Conservation (phyloP, 2,888 invertebrate species). For the Idaea straminata region DNA sequence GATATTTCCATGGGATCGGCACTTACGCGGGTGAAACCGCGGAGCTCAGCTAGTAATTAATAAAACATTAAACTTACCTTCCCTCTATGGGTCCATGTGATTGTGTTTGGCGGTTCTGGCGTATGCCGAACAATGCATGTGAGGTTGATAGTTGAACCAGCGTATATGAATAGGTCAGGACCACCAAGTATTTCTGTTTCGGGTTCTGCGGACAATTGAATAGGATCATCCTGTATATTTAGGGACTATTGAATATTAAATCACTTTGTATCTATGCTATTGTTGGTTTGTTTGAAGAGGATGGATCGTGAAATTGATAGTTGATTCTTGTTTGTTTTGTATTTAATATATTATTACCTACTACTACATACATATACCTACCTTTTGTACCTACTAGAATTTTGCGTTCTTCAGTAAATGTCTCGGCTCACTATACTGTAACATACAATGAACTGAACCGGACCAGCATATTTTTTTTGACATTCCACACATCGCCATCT, state of each 20-base stretch:
- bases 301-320: background rate
- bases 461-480: too few relatives aligned
- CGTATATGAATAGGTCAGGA: constrained; percentile 90
- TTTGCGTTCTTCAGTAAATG: too few relatives aligned
- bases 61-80: constrained; percentile 70
- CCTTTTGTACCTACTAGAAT: too few relatives aligned
- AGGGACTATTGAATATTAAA: background rate
- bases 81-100: constrained; percentile 91
- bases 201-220: constrained; percentile 81
- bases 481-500: too few relatives aligned
- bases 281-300: background rate
- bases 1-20: too few relatives aligned
- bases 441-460: too few relatives aligned
- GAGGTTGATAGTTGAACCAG: constrained; percentile 92
- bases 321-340: background rate
- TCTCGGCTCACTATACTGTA: too few relatives aligned
- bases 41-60: too few relatives aligned
- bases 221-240: background rate
- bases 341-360: background rate
- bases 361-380: too few relatives aligned
- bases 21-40: too few relatives aligned
- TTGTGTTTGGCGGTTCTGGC: constrained; percentile 90
- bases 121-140: constrained; percentile 92
- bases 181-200: constrained; percentile 90
- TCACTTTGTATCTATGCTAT: background rate